These are phyloP conservation scores for Melipona beecheii DNA, from an alignment of 2,888 invertebrate genomes.

Conservation along the genomic window DNA sequence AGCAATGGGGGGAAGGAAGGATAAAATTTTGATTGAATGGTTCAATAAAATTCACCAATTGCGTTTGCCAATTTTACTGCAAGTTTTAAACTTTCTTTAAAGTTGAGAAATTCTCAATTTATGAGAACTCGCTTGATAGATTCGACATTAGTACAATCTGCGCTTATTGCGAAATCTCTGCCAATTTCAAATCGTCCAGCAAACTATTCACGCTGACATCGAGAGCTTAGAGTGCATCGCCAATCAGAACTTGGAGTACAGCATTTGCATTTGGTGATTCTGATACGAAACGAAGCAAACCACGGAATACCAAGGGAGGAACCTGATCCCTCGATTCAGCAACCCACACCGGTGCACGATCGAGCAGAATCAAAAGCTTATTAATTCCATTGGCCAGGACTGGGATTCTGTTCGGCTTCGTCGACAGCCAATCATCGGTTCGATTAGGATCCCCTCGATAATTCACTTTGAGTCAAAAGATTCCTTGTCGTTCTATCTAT, in stretches of 20 bases:
- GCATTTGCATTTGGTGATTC: slow-evolving; percentile 15
- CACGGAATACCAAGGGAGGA: slow-evolving; percentile 5
- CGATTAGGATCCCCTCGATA: not conserved
- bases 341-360: not conserved
- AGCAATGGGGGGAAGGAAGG: not conserved
- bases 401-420: not conserved
- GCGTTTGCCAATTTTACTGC: no score
- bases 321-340: slow-evolving; percentile 10
- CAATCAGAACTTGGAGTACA: slow-evolving; percentile 36
- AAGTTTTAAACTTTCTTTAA: no score
- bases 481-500: not conserved
- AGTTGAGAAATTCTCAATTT: no score
- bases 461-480: not conserved
- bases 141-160: not conserved
- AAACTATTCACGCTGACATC: not conserved
- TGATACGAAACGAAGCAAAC: slow-evolving; percentile 11
- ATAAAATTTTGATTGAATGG: not conserved
- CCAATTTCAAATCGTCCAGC: not conserved
- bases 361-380: slow-evolving; percentile 17
- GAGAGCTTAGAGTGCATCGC: no score
- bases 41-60: not conserved
- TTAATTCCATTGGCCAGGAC: slow-evolving; percentile 1
- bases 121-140: not conserved
- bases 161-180: not conserved
- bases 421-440: slow-evolving; percentile 18